Conservation (phyloP, 2,888 invertebrate species). For the Lepidocyrtoides sp. region DNA sequence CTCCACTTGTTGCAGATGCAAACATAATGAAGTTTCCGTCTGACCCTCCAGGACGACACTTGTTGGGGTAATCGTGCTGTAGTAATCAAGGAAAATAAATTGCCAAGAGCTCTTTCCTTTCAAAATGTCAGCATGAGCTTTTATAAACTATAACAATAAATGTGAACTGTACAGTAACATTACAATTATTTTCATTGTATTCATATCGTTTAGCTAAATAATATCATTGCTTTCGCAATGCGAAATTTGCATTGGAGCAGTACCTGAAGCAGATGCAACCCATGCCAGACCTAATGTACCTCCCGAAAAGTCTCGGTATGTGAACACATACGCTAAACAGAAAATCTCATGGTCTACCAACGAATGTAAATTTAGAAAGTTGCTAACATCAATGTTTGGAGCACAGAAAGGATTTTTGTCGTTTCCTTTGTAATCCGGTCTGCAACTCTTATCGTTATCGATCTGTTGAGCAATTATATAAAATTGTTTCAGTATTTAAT, state of each 20-base stretch:
- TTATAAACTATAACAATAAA: too few species aligned
- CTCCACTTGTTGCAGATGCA: constrained; percentile 99
- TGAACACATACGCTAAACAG: constrained; percentile 99
- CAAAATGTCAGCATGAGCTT: too few species aligned
- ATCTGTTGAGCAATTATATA: constrained; percentile 90
- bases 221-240: too few species aligned
- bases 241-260: too few species aligned
- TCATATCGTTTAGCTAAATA: too few species aligned
- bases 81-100: constrained; percentile 85
- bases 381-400: constrained; percentile 99
- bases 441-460: constrained; percentile 95
- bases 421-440: constrained; percentile 89
- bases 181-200: too few species aligned
- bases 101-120: background rate
- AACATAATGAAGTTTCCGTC: constrained; percentile 99
- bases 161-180: too few species aligned
- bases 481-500: too few species aligned
- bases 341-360: constrained; percentile 99
- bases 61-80: constrained; percentile 97
- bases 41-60: constrained; percentile 96
- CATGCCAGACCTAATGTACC: constrained; percentile 99
- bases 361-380: constrained; percentile 99
- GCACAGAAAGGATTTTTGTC: constrained; percentile 96
- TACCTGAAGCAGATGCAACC: constrained; percentile 98
- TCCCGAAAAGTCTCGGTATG: constrained; percentile 98